Evolutionary conservation across 2,797 vertebrate species (phyloP).

Genomic region (Pampus argenteus): DNA sequence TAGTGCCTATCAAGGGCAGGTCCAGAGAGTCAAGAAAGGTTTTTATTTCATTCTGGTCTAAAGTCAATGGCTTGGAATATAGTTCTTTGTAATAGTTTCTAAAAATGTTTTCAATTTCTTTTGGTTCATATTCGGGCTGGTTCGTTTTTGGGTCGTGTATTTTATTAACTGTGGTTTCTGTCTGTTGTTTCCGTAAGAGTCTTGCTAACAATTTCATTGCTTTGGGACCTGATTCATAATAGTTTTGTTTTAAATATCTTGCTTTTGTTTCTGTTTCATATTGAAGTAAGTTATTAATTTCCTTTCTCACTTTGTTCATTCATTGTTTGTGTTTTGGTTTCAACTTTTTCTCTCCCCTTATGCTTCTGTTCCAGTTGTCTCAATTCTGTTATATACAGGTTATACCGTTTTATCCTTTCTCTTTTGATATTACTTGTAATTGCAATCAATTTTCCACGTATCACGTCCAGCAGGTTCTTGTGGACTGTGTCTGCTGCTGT

Average conservation of each 20-base stretch:
- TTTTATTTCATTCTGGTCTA: not conserved
- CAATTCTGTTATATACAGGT: not conserved
- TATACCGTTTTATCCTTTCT: not conserved
- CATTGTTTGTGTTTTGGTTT: not conserved
- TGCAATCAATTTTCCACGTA: conserved; percentile 8
- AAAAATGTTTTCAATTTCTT: conserved; percentile 8
- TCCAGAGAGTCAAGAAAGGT: not conserved
- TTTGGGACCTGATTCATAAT: conserved; percentile 19
- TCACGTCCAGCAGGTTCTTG: no score
- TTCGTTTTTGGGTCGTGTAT: not conserved
- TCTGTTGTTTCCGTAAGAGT: not conserved
- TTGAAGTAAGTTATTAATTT: not conserved
- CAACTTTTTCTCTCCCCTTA: not conserved
- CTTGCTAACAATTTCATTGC: not conserved
- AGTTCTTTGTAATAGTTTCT: conserved; percentile 1
- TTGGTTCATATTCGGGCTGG: conserved; percentile 4
- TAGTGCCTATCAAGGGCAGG: not conserved
- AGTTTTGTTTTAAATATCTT: conserved; percentile 20
- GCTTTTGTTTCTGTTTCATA: not conserved
- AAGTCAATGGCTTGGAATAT: not conserved
- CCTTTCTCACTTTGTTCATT: not conserved
- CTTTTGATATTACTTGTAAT: conserved; percentile 5
- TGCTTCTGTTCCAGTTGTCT: not conserved
- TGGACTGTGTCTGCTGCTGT: no score
- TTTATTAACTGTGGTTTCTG: not conserved